These are phyloP conservation scores for Morus bassanus DNA, from an alignment of 2,797 vertebrate species.

Conservation along the genomic window DNA sequence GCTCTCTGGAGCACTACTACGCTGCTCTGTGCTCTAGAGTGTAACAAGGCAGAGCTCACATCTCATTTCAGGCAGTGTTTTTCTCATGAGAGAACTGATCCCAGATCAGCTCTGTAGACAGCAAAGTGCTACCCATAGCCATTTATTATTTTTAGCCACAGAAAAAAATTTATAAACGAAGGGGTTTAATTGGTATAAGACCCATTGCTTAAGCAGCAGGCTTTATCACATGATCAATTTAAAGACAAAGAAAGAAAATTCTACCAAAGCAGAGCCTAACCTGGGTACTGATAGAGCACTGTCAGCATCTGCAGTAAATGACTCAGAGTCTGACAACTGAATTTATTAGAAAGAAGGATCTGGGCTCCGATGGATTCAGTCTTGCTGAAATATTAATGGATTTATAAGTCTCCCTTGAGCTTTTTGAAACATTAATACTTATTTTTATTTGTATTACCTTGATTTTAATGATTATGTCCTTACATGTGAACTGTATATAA, in stretches of 20 bases:
- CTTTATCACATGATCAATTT: neutral
- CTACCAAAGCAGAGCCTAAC: neutral
- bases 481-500: neutral
- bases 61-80: neutral
- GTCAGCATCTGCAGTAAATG: constrained; percentile 1
- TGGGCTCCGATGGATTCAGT: neutral
- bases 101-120: neutral
- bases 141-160: neutral
- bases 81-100: neutral
- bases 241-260: neutral
- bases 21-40: neutral
- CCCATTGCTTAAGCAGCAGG: neutral
- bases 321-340: neutral
- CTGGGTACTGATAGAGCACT: neutral
- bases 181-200: neutral
- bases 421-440: constrained; percentile 28
- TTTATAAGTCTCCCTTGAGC: constrained; percentile 10
- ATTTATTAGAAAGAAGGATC: constrained; percentile 42
- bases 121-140: neutral
- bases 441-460: constrained; percentile 30
- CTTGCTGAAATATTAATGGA: constrained; percentile 39
- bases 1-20: neutral
- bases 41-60: neutral
- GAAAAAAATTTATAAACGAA: neutral
- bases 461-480: neutral